Evolutionary conservation across 2,797 vertebrate species (phyloP), one percentile per base, ranked within the genome.

Genomic region (Serranus cabrilla): DNA sequence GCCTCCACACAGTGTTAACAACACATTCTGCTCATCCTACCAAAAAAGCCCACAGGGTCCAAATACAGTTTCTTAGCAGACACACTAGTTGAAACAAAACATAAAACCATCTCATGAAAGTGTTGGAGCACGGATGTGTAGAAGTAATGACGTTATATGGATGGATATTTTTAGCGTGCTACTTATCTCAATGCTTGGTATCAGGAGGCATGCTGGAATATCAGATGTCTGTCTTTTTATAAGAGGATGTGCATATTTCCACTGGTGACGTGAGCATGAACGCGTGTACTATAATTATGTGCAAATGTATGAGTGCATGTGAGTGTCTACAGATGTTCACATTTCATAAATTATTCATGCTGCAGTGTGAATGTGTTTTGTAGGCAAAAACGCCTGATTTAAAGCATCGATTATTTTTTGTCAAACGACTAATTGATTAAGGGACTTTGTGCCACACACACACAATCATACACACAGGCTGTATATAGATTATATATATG

Each of bases 1-100:
- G 83, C 81, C 83, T 87, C 81, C 84, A 87, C 81, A 82, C 74
- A 68, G 79, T 76, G 84, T 82, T 85, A 91, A 86, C 70, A 83
- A 85, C 85, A 88, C 84, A 87, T 85, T 89, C 81, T 90, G 87
- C 54, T 90, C 78, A 79, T 21, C 77, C 66, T 37, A 81, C 72
- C 65, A 82, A 85, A 83, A 70, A 80, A 81, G 74, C 67, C 74
- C 67, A 76, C 65, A 55, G 65, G 46, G 46, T 78, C 82, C 52
- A 70, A 69, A 84, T 54, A 71, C 55, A 67, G 57, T 73, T 81
- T 78, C 54, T 68, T 1, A 82, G 71, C 71, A 66, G 63, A 84
- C 47, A 68, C 50, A 59, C 20, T 11, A 54, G 58, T 69, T 62
- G 49, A 56, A 65, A 65, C 62, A 77, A 50, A 13, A n/a, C 2